phyloP scores from a whole-genome alignment of 2,797 vertebrate genomes.

The Periparus ater region DNA sequence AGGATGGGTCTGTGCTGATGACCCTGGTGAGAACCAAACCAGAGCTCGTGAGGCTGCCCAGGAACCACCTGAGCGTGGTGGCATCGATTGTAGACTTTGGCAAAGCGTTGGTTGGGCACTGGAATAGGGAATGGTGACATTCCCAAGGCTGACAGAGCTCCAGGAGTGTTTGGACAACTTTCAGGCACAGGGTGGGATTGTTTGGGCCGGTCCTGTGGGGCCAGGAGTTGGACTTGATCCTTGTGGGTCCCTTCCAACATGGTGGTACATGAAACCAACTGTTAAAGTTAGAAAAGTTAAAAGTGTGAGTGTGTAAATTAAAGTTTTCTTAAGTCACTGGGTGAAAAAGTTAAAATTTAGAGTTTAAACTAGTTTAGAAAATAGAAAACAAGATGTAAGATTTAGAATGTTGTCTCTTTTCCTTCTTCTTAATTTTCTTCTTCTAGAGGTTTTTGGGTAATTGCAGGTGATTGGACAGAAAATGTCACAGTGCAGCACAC shows the following conservation, averaged over 20 bases:
- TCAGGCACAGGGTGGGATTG: background rate
- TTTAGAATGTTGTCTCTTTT: too few species aligned
- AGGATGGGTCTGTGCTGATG: background rate
- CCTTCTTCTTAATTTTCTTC: too few species aligned
- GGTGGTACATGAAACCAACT: too few species aligned
- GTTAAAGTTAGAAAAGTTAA: too few species aligned
- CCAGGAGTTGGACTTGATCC: background rate
- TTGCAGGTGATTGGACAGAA: too few species aligned
- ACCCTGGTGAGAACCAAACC: background rate
- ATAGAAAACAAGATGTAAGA: too few species aligned
- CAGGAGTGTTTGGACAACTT: background rate
- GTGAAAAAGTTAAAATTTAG: too few species aligned
- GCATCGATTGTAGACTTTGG: rapidly evolving
- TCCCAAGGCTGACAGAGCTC: background rate
- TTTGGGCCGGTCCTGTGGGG: background rate
- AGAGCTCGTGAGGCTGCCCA: background rate
- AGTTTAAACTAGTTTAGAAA: too few species aligned
- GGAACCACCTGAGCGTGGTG: background rate
- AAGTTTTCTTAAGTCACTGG: too few species aligned
- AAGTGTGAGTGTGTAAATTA: too few species aligned
- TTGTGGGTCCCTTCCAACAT: background rate
- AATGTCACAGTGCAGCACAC: too few species aligned
- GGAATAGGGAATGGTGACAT: background rate
- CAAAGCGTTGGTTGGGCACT: background rate
- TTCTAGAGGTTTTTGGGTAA: too few species aligned